A percentile compares a stretch with the other conserved stretches of the same genome.
phyloP scores from a whole-genome alignment of 2,888 invertebrate genomes.

The Ischnus inquisitorius region DNA sequence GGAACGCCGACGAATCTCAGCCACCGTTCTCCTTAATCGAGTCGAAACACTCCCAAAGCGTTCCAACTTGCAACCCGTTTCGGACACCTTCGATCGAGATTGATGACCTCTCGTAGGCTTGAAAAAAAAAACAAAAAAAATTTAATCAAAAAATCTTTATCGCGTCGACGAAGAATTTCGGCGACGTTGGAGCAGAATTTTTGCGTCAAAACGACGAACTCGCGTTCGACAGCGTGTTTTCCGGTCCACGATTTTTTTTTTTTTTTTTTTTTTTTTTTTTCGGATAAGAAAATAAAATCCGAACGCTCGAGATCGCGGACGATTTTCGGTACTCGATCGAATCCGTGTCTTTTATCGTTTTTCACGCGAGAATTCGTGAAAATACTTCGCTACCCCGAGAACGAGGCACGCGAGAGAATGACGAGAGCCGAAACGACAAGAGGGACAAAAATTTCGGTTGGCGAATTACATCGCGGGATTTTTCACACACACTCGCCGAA shows the following conservation, averaged over 20 bases:
- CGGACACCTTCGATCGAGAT: neutral
- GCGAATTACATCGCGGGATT: no score
- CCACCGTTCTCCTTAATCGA: neutral
- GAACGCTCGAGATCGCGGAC: neutral
- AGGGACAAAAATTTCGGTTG: no score
- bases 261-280: neutral
- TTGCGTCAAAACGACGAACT: neutral
- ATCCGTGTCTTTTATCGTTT: neutral
- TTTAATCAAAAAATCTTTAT: neutral
- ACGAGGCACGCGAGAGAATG: no score
- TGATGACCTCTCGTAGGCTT: no score
- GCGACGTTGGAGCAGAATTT: neutral
- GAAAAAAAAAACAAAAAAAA: neutral
- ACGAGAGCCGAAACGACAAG: no score
- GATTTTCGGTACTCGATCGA: neutral
- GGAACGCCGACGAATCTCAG: neutral
- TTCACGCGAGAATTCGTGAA: no score
- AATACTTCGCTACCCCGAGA: no score
- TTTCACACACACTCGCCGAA: no score
- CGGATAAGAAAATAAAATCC: neutral
- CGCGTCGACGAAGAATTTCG: neutral
- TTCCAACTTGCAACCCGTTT: neutral
- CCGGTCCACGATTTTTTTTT: neutral
- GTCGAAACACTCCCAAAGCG: neutral
- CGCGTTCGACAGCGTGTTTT: constrained; percentile 2